A percentile compares a stretch with the other conserved stretches of the same genome.
These are phyloP conservation scores for Indicator indicator DNA, from an alignment of 2,113 vertebrate species.

Conservation along the genomic window DNA sequence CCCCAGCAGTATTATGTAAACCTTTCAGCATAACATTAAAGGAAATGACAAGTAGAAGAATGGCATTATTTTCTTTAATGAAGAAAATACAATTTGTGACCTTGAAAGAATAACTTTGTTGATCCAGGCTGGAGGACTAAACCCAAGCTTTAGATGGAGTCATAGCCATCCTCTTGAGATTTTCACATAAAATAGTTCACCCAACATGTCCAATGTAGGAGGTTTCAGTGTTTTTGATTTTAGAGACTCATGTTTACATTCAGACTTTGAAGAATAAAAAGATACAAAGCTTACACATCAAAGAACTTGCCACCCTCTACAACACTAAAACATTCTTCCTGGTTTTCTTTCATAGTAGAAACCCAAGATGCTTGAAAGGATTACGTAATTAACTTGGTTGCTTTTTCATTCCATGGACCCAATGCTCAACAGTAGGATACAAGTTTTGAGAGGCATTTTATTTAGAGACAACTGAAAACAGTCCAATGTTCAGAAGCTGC, in stretches of 20 bases:
- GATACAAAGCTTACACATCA: slow-evolving; percentile 36
- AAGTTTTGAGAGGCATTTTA: slow-evolving; percentile 79
- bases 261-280: slow-evolving; percentile 29
- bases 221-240: not conserved
- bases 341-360: not conserved
- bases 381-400: not conserved
- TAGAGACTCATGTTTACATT: slow-evolving; percentile 30
- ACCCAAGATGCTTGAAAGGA: not conserved
- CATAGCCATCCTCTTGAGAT: slow-evolving; percentile 3
- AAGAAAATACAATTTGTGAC: slow-evolving; percentile 53
- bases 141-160: slow-evolving; percentile 16
- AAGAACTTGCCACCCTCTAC: not conserved
- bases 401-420: slow-evolving; percentile 43
- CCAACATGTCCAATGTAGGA: not conserved
- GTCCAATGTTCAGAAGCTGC: slow-evolving; percentile 74
- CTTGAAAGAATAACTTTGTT: slow-evolving; percentile 23
- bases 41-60: slow-evolving; percentile 48
- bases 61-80: slow-evolving; percentile 62
- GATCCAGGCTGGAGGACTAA: slow-evolving; percentile 40
- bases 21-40: not conserved
- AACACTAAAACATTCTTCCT: not conserved
- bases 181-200: slow-evolving; percentile 7
- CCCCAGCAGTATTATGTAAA: not conserved
- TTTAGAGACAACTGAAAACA: slow-evolving; percentile 85
- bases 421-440: not conserved